These are phyloP conservation scores for Nestor notabilis DNA, from an alignment of 2,113 vertebrate species.

Conservation along the genomic window DNA sequence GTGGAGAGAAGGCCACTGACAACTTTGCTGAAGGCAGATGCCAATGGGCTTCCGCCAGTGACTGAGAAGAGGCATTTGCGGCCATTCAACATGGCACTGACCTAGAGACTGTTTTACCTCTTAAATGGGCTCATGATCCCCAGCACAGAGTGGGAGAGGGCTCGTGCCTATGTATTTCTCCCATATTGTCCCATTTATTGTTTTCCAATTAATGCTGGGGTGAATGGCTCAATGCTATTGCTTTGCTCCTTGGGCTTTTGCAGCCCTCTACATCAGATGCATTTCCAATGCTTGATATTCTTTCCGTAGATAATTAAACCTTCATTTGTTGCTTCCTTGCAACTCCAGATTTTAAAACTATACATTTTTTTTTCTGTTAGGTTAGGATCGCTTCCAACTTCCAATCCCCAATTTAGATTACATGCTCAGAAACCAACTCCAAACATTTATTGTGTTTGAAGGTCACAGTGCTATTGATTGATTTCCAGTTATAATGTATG, in stretches of 20 bases:
- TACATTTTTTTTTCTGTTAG: conserved; percentile 67
- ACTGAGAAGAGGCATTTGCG: background rate
- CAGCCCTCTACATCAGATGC: conserved; percentile 29
- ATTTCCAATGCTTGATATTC: conserved; percentile 31
- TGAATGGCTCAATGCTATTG: background rate
- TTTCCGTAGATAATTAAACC: conserved; percentile 66
- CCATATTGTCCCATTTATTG: background rate
- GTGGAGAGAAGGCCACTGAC: background rate
- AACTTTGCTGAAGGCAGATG: background rate
- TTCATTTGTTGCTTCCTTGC: conserved; percentile 79
- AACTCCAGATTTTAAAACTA: conserved; percentile 73
- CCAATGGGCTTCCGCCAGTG: background rate
- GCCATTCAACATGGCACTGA: background rate
- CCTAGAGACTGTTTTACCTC: conserved; percentile 35
- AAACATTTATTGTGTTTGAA: conserved; percentile 84
- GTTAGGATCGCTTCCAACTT: conserved; percentile 80
- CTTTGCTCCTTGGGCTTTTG: background rate
- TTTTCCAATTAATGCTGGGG: background rate
- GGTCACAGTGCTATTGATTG: conserved; percentile 85
- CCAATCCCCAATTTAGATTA: conserved; percentile 83
- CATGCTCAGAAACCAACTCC: conserved; percentile 80
- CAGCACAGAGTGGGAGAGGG: background rate
- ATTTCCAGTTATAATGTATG: conserved; percentile 86
- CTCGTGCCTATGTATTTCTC: background rate
- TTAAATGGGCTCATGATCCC: conserved; percentile 16